Percentiles rank a stretch among this genome's conserved stretches.
Conservation (phyloP, 2,888 invertebrate species). For the Periphyllus acericola region DNA sequence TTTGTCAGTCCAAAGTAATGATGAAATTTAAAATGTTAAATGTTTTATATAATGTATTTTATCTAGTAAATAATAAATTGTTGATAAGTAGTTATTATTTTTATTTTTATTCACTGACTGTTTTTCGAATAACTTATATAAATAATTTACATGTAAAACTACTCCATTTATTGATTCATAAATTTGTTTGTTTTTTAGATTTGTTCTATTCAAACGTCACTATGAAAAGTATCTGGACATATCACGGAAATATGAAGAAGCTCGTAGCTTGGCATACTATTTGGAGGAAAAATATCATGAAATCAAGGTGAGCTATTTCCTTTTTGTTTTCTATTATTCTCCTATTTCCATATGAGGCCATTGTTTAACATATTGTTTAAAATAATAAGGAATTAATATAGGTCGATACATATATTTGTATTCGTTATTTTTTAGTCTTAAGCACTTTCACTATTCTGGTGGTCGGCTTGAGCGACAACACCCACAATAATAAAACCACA, state of each 20-base stretch:
- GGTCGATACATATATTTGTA: constrained; percentile 26
- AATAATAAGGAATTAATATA: constrained; percentile 7
- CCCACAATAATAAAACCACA: constrained; percentile 33
- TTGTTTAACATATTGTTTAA: not conserved
- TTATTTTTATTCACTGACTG: too few relatives aligned
- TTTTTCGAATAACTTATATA: too few relatives aligned
- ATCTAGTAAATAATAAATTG: too few relatives aligned
- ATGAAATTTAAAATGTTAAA: too few relatives aligned
- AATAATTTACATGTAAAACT: too few relatives aligned
- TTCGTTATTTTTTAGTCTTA: constrained; percentile 5
- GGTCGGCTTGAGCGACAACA: constrained; percentile 11
- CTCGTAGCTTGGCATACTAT: constrained; percentile 73
- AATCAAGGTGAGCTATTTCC: constrained; percentile 70
- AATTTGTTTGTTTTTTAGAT: constrained; percentile 68
- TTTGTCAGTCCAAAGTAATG: too few relatives aligned
- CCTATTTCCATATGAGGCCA: not conserved
- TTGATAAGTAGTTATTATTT: too few relatives aligned
- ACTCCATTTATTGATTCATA: not conserved
- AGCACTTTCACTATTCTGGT: constrained; percentile 42
- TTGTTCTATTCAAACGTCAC: constrained; percentile 74
- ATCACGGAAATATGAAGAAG: constrained; percentile 74
- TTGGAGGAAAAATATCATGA: constrained; percentile 75
- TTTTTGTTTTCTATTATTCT: not conserved
- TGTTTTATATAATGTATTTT: too few relatives aligned
- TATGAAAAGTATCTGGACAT: constrained; percentile 74